Conservation (phyloP, 35 echinoderm and acorn worm genomes). For the Lytechinus pictus region DNA sequence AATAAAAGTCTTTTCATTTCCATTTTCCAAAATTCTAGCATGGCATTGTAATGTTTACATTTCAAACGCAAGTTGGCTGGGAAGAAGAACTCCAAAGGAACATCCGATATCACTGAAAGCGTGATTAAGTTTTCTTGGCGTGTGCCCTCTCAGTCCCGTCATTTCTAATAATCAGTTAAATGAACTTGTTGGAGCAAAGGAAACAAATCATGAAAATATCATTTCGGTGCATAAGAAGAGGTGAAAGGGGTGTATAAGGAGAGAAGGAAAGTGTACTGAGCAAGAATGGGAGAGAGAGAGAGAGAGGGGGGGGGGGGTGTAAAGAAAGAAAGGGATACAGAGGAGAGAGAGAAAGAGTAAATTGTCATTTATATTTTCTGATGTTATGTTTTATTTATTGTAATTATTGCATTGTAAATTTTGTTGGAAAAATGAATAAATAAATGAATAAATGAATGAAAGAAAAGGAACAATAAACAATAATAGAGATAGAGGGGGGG, state of each 20-base stretch:
- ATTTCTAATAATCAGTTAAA: conserved; percentile 11
- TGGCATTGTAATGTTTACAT: background rate
- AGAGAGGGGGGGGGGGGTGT: background rate
- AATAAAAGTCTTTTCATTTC: background rate
- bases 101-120: background rate
- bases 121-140: background rate
- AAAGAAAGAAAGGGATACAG: background rate
- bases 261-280: background rate
- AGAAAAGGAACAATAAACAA: background rate
- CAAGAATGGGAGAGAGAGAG: no score
- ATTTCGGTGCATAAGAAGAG: background rate
- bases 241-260: background rate
- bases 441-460: no score
- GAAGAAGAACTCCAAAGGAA: background rate
- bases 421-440: no score
- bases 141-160: background rate
- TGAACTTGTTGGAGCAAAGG: background rate
- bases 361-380: no score
- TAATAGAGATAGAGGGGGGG: background rate
- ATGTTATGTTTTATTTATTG: no score
- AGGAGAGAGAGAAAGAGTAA: background rate
- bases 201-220: background rate
- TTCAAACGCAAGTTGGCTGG: background rate
- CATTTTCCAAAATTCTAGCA: background rate
- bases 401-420: no score